Evolutionary conservation across 2,797 vertebrate genomes (phyloP), one percentile per base, ranked within the genome.

Genomic region (Syngnathus rostellatus): DNA sequence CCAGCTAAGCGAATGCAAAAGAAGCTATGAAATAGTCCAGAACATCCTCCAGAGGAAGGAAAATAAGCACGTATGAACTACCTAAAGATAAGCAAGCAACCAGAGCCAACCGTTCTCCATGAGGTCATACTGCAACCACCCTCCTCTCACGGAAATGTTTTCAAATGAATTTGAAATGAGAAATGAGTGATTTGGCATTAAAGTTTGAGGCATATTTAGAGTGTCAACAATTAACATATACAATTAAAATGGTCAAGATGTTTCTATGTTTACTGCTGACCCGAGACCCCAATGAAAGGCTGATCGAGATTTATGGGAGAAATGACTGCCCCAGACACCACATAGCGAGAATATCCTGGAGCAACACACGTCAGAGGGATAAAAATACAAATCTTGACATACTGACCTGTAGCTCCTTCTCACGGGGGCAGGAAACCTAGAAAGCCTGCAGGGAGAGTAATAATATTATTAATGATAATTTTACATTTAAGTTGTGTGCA

Each of bases 341-440:
- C 74, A 72, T 69, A 81, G 68, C 55, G 68, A 83, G 76, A 70
- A 74, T 68, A 75, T 76, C 54, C 57, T 54, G 17, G 9, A 62
- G 14, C 46, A n/a, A 23, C 8, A 19, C 10, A 38, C 3, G 14
- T 43, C 9, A 23, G 73, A 43, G 69, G 25, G 38, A 23, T 31
- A 66, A 38, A 43, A 64, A 64, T 62, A 72, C 62, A 65, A 51
- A 51, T n/a, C 3, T 37, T 8, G 23, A 1, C 63, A 68, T 75
- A 86, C 85, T 81, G 45, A 89, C 90, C 88, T 79, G 81, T 86
- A 88, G 76, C 45, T 82, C 75, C 82, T 85, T 76, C 79, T 62
- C 71, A 81, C 84, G 73, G 86, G 85, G 57, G 77, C 72, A 81
- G 86, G 84, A 70, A 85, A 80, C 84, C 85, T 87, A 77, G 68